Base-by-base conservation (phyloP, 1,140 invertebrate genomes). In the Brachionus calyciflorus region DNA sequence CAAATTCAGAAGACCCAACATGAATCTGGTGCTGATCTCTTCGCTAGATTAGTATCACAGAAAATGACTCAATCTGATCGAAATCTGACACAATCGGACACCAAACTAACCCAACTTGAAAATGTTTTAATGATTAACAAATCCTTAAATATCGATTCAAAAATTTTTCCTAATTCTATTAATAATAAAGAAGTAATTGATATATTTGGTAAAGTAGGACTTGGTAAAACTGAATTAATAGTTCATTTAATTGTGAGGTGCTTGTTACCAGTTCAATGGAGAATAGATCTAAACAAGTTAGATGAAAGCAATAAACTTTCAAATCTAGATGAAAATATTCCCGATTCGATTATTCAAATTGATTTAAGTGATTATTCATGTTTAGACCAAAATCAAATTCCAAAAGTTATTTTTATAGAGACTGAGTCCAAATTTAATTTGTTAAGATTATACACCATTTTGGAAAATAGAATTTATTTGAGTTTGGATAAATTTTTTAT, bases 1-100 rank as follows among this genome's bases (percentile, higher is more conserved):
- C 60, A 41, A n/a, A 65, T 1, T 24, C 60, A 65, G 40, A 10
- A 9, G 14, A 65, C 19, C 24, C 60, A 65, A 26, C 40, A 65
- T 14, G 60, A 65, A 65, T 65, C 60, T 24, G 60, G 60, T 44
- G 60, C 60, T 44, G 60, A 65, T 44, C 60, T 65, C 9, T 65
- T 65, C 19, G 26, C 60, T 3, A 21, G 60, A 24, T 44, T 65
- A n/a, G 17, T 65, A n/a, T 44, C 40, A 1, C 60, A 65, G 44
- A 41, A 44, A 65, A 44, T 44, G 60, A 65, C 55, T 5, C 55
- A 65, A 12, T 26, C 60, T 21, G 44, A 46, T 46, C 9, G n/a
- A 46, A 65, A 19, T 26, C 1, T 28, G 7, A 65, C 60, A 14
- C 60, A 65, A 26, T 30, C 40, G 2, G 60, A 65, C 3, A 37